phyloP scores from a whole-genome alignment of 2,888 invertebrate species.

The Epinotia demarniana region DNA sequence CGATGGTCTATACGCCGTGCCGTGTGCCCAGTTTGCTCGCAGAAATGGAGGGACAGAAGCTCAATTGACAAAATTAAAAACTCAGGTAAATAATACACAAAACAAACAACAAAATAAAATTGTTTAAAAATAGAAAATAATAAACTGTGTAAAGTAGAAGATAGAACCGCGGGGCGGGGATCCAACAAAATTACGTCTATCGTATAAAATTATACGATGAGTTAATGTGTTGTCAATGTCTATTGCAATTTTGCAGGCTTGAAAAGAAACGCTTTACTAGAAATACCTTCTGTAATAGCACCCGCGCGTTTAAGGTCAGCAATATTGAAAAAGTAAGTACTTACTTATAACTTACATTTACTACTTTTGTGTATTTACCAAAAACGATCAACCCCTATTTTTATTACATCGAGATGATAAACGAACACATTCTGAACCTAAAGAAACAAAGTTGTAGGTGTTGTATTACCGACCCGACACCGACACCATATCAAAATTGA shows the following conservation, averaged over 20 bases:
- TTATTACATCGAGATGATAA: background rate
- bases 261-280: conserved; percentile 69
- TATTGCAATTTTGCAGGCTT: conserved; percentile 60
- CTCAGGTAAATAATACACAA: conserved; percentile 63
- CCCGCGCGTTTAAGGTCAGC: conserved; percentile 73
- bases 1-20: conserved; percentile 78
- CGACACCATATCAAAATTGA: background rate
- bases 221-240: background rate
- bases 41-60: conserved; percentile 76
- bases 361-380: no score
- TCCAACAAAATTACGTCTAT: no score
- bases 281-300: conserved; percentile 73
- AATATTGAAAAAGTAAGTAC: conserved; percentile 69
- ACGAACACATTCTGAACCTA: background rate
- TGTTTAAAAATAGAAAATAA: no score
- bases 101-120: background rate
- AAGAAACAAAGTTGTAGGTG: no score
- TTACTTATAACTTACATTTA: conserved; percentile 32
- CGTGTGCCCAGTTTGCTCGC: conserved; percentile 79
- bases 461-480: no score
- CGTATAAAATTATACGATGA: no score
- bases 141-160: no score
- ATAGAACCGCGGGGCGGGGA: no score
- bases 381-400: no score
- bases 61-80: conserved; percentile 70